A percentile compares a stretch with the other conserved stretches of the same genome.
Conservation (phyloP, 2,888 invertebrate species). For the Chrysotoxum bicinctum region DNA sequence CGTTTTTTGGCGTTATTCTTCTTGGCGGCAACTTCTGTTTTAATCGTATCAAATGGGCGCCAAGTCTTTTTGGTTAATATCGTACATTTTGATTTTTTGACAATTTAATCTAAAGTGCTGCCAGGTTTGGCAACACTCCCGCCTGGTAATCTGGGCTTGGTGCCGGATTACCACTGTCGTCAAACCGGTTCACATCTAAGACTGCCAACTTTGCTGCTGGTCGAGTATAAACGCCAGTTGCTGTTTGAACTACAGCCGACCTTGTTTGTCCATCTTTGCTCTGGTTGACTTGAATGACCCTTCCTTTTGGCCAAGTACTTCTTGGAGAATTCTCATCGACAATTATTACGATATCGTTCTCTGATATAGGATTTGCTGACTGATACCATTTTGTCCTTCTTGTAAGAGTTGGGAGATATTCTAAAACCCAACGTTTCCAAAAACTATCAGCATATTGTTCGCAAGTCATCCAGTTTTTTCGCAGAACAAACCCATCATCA, state of each 20-base stretch:
- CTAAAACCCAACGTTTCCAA: slow-evolving; percentile 12
- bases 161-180: slow-evolving; percentile 9
- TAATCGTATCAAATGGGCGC: too few species aligned
- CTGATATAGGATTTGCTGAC: not conserved
- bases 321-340: too few species aligned
- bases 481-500: slow-evolving; percentile 15
- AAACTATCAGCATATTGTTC: slow-evolving; percentile 10
- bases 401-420: slow-evolving; percentile 3
- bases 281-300: not conserved
- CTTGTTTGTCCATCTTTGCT: slow-evolving; percentile 19
- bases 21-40: too few species aligned
- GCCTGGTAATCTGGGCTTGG: slow-evolving; percentile 10
- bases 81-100: too few species aligned
- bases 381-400: slow-evolving; percentile 8
- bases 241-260: slow-evolving; percentile 21
- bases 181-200: not conserved
- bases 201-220: slow-evolving; percentile 6
- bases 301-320: slow-evolving; percentile 4
- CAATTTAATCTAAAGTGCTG: not conserved
- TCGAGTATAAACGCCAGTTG: not conserved
- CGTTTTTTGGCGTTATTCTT: too few species aligned
- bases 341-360: not conserved
- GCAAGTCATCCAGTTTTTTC: slow-evolving; percentile 19
- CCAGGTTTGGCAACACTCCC: slow-evolving; percentile 17
- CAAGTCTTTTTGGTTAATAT: too few species aligned